Conservation (phyloP, 2,113 vertebrate species). For the Mus musculus region DNA sequence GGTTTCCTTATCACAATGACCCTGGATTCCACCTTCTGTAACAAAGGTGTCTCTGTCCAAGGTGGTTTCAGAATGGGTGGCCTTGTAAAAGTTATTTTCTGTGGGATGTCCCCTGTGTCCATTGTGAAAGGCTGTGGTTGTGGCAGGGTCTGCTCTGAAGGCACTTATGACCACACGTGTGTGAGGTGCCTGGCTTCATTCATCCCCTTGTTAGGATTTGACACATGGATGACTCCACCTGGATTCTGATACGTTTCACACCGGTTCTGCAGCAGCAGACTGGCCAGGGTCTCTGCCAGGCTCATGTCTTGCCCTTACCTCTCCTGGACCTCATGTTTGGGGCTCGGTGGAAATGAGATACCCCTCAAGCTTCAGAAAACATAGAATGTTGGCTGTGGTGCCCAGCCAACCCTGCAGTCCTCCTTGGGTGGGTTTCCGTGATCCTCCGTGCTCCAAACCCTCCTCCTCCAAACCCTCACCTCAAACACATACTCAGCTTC, state of each 20-base stretch:
- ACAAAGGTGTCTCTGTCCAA: neutral
- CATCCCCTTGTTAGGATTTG: neutral
- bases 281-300: accelerated
- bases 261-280: neutral
- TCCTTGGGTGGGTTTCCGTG: accelerated
- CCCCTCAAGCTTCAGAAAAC: neutral
- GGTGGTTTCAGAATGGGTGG: neutral
- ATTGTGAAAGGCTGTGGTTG: too few relatives aligned
- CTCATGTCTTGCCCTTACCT: neutral
- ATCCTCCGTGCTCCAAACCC: neutral
- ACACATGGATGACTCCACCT: neutral
- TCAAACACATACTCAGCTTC: accelerated
- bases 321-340: neutral
- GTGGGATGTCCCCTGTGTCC: too few relatives aligned
- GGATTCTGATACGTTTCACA: neutral
- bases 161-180: neutral
- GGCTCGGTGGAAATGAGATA: too few relatives aligned
- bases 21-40: too few relatives aligned
- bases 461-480: neutral
- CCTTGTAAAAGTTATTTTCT: neutral
- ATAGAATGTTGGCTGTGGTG: neutral
- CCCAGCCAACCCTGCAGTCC: accelerated
- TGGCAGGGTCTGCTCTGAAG: neutral
- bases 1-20: neutral
- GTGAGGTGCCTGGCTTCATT: too few relatives aligned